Evolutionary conservation across 2,888 invertebrate genomes (phyloP).

Genomic region (Cephus rjabovi): DNA sequence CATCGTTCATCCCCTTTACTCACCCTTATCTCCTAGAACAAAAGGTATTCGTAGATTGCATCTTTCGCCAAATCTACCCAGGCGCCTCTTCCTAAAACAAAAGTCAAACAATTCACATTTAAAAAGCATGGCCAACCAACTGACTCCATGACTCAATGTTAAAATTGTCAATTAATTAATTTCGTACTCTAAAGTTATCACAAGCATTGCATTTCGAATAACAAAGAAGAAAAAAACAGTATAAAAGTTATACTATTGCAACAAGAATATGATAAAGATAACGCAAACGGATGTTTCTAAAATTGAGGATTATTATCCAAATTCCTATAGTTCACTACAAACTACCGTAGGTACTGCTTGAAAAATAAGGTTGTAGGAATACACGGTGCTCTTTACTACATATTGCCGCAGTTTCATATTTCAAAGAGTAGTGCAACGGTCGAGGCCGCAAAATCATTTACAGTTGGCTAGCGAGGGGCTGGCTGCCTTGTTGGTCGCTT

Average conservation of each 20-base stretch:
- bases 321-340: neutral
- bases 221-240: neutral
- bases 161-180: neutral
- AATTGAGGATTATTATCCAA: slow-evolving; percentile 36
- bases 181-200: neutral
- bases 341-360: slow-evolving; percentile 25
- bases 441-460: neutral
- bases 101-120: neutral
- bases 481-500: neutral
- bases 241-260: neutral
- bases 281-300: slow-evolving; percentile 12
- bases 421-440: slow-evolving; percentile 22
- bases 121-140: neutral
- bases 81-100: neutral
- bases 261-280: neutral
- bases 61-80: slow-evolving; percentile 21
- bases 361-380: slow-evolving; percentile 33
- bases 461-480: neutral
- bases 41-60: slow-evolving; percentile 22
- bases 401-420: slow-evolving; percentile 48
- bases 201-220: neutral
- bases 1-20: slow-evolving; percentile 19
- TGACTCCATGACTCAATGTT: neutral
- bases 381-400: slow-evolving; percentile 42
- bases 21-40: slow-evolving; percentile 26